Evolutionary conservation across 2,888 invertebrate species (phyloP).

Genomic region (Crossocerus cetratus): DNA sequence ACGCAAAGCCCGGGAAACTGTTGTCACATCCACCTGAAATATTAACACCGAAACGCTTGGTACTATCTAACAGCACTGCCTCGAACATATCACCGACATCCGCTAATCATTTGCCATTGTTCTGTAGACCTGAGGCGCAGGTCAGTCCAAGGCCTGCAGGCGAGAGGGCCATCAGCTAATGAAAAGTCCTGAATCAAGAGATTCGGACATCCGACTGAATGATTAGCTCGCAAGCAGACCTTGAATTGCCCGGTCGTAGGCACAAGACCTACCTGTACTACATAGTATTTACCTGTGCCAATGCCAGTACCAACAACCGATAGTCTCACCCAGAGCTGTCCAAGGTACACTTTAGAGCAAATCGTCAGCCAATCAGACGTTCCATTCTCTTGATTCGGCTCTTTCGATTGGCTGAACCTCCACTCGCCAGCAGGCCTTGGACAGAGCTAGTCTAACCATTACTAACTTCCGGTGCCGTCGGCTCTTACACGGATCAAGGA

Average conservation of each 20-base stretch:
- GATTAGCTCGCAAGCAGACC: too few species aligned
- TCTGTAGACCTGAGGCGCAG: slow-evolving; percentile 32
- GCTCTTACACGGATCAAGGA: slow-evolving; percentile 36
- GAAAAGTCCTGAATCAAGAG: too few species aligned
- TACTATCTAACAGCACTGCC: slow-evolving; percentile 54
- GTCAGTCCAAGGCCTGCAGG: too few species aligned
- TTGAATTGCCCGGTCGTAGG: slow-evolving; percentile 28
- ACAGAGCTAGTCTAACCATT: slow-evolving; percentile 8
- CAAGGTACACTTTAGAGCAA: too few species aligned
- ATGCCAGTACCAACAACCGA: slow-evolving; percentile 37
- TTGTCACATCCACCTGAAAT: background rate
- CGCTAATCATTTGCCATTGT: slow-evolving; percentile 59
- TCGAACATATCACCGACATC: slow-evolving; percentile 51
- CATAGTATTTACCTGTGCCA: slow-evolving; percentile 49
- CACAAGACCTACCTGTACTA: slow-evolving; percentile 56
- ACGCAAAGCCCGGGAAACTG: background rate
- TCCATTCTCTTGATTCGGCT: too few species aligned
- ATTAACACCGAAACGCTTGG: slow-evolving; percentile 40
- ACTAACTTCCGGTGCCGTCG: slow-evolving; percentile 28
- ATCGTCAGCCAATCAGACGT: too few species aligned
- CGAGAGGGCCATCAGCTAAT: too few species aligned
- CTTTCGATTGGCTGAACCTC: too few species aligned
- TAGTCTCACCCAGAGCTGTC: background rate
- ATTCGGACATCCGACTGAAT: too few species aligned
- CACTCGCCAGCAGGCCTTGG: too few species aligned